Evolutionary conservation across 2,797 vertebrate species (phyloP).

Genomic region (Oryzias sinensis): DNA sequence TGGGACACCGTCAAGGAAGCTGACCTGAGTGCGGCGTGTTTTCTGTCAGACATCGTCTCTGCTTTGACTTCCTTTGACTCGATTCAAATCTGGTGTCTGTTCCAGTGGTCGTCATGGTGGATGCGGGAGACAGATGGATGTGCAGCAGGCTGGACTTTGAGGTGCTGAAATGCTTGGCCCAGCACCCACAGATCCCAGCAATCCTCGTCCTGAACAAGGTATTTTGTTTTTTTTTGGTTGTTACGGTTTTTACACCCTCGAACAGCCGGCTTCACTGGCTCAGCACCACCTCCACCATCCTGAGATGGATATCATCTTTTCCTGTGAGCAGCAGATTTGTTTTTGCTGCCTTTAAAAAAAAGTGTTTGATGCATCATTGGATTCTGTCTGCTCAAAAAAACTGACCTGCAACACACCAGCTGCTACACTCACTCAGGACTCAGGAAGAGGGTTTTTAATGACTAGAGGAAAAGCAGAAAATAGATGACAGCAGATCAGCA

Average conservation of each 20-base stretch:
- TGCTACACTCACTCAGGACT: background rate
- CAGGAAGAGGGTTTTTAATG: background rate
- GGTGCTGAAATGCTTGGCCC: slow-evolving; percentile 83
- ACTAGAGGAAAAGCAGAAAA: too few relatives aligned
- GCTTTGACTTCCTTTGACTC: background rate
- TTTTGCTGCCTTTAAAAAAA: background rate
- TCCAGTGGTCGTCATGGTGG: slow-evolving; percentile 90
- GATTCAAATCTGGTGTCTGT: slow-evolving; percentile 13
- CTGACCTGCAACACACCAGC: background rate
- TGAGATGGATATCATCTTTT: background rate
- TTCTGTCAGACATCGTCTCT: background rate
- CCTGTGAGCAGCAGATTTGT: background rate
- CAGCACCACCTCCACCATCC: background rate
- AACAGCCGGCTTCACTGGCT: background rate
- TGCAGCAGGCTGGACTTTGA: slow-evolving; percentile 79
- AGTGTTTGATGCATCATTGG: background rate
- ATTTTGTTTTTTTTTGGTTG: slow-evolving; percentile 5
- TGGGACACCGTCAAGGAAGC: slow-evolving; percentile 86
- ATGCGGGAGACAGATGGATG: slow-evolving; percentile 87
- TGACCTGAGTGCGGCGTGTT: slow-evolving; percentile 79
- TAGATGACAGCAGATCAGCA: background rate
- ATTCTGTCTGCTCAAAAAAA: background rate
- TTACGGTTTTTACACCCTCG: background rate
- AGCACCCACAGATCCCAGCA: slow-evolving; percentile 81
- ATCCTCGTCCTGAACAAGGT: slow-evolving; percentile 96